Base-by-base conservation (phyloP, 1,140 invertebrate genomes). In the Reticulitermes speratus region DNA sequence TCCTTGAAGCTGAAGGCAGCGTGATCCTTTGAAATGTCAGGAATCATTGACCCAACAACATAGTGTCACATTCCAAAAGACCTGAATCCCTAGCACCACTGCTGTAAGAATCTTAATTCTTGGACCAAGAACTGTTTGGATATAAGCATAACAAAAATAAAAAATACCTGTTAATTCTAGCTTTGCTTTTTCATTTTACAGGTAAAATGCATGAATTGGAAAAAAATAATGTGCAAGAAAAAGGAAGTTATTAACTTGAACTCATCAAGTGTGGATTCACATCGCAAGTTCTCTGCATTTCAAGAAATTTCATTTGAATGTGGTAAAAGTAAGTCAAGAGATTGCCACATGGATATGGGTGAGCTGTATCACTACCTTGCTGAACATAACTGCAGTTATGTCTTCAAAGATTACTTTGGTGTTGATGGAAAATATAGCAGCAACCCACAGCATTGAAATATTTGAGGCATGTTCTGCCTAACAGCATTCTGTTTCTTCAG, bases 351-450 rank as follows among this genome's bases (percentile, higher is more conserved):
- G 91, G 94, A 96, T 89, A 94, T 96, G 93, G 95, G 95, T 52
- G 93, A 94, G 88, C 93, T 97, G 87, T 93, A 93, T 85, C 94
- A 95, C 87, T 97, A 94, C 91, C 91, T 97, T 87, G 92, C 94
- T 65, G 89, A 94, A 83, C 94, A 94, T 89, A 90, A 94, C 23
- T 93, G 93, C 82, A 93, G 91, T 82, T 92, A 96, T 90, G 93
- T 94, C 85, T 97, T 97, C 91, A 94, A 94, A 91, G 93, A 96
- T 88, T 93, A 96, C 88, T 97, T 97, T 94, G 96, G 96, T 23
- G 91, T 97, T 44, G 93, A 94, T 88, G 92, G 92, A 38, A 85
- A 85, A 75, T 69, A 32, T 19, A 65, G 44, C 32, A 84, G 48
- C 32, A 44, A 44, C 83, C 83, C 83, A n/a, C 83, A 75, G 7